Evolutionary conservation across 2,113 vertebrate genomes (phyloP), one percentile per base, ranked within the genome.

Genomic region (Albula glossodonta): DNA sequence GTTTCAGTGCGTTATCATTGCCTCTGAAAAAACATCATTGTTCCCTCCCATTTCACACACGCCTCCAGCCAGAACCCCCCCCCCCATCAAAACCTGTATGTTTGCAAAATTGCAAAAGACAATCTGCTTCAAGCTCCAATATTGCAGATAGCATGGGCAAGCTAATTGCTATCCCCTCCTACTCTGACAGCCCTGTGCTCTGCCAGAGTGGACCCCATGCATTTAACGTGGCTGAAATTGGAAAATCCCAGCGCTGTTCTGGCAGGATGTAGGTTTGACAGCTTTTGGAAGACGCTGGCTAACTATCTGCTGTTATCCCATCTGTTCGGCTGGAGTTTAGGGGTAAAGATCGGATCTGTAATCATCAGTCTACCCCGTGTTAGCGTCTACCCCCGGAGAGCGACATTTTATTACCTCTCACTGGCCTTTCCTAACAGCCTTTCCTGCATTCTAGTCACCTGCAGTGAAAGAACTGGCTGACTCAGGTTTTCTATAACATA

Each of bases 291-390:
- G 49, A 81, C 19, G 49, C 51, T 51, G 11, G 51, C 19, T 51
- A 81, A 81, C 51, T 19, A 52, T 51, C 80, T 52, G 19, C 80
- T 52, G 51, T 52, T 81, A 48, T 81, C 80, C 80, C 56, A 81
- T 52, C 80, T 81, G 80, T 81, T 81, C 9, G 3, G 78, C 48
- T 15, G 60, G 3, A 63, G 60, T n/a, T n/a, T n/a, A n/a, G n/a
- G n/a, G n/a, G n/a, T n/a, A n/a, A n/a, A n/a, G n/a, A n/a, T n/a
- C n/a, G n/a, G n/a, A n/a, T 56, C 52, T 11, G 52, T 56, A 56
- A 56, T 56, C 52, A 56, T 11, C 11, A 11, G 52, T 56, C 52
- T 56, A 11, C 52, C 11, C 5, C n/a, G 10, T 60, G 56, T 9
- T 15, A 60, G 10, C 4, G 17, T 60, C 56, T 60, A 9, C 56